Evolutionary conservation across 2,888 invertebrate genomes (phyloP).

Genomic region (Eucera pruinosa): DNA sequence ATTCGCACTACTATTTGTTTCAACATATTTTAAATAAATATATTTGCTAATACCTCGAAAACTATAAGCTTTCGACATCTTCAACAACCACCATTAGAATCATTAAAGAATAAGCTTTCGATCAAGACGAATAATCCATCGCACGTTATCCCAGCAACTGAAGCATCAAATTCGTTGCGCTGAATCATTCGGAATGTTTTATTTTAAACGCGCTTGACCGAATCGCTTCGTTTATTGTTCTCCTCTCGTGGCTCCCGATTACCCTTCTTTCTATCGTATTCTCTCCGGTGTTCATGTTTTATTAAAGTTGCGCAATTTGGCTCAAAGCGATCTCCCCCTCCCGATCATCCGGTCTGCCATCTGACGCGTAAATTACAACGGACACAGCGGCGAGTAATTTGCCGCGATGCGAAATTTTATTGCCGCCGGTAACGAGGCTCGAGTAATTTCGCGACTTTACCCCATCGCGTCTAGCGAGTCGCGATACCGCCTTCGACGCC

Average conservation of each 20-base stretch:
- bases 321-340: slow-evolving; percentile 24
- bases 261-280: neutral
- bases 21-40: too few species aligned
- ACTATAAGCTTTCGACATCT: too few species aligned
- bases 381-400: slow-evolving; percentile 40
- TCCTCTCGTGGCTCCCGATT: neutral
- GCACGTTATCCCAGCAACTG: too few species aligned
- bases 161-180: neutral
- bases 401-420: slow-evolving; percentile 42
- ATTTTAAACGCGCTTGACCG: neutral
- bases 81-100: too few species aligned
- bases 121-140: too few species aligned
- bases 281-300: slow-evolving; percentile 35
- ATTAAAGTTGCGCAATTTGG: slow-evolving; percentile 50
- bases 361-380: slow-evolving; percentile 53
- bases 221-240: neutral
- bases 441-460: slow-evolving; percentile 24
- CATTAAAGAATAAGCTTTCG: too few species aligned
- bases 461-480: neutral
- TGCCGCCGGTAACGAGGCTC: slow-evolving; percentile 41
- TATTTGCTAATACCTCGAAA: too few species aligned
- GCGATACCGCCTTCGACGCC: neutral
- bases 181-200: neutral
- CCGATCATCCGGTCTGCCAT: slow-evolving; percentile 38
- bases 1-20: too few species aligned